Base-by-base conservation (phyloP, 1,140 invertebrate genomes). In the Bemisia tabaci region DNA sequence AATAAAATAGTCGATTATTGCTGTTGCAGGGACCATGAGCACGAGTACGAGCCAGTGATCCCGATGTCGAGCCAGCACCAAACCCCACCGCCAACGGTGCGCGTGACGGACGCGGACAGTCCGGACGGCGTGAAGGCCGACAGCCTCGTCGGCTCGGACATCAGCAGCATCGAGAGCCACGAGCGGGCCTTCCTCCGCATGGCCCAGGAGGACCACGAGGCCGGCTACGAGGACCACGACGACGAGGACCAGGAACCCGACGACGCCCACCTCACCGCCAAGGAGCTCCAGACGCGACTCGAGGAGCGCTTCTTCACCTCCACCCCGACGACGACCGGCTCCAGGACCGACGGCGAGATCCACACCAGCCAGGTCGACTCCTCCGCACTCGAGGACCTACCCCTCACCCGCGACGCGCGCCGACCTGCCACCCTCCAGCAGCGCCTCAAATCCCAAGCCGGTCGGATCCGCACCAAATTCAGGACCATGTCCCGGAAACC, bases 1-100 rank as follows among this genome's bases (percentile, higher is more conserved):
- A 58, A 58, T 58, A 58, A 62, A 17, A 48, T 33, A 2, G 21
- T 63, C 62, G 17, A 63, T 67, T 22, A 39, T 64, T 67, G 65
- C 24, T 63, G 65, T 66, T 27, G 67, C 58, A 62, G 26, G 72
- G 72, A 27, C 80, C 91, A 89, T 82, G 90, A 92, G 82, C 90
- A 93, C 83, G 88, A 92, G 76, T 93, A 92, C 80, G 90, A 92
- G 80, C 88, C 89, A 69, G 85, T 92, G 73, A 75, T 70, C 64
- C 75, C 73, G 58, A 68, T 72, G 70, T 60, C 69, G 61, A 59
- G 58, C 63, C 12, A 67, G 63, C 67, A 65, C 17, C 67, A 22
- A 26, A 65, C 58, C 12, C 67, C 68, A 24, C 65, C 66, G 23
- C 67, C 67, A 11, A 61, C n/a, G n/a, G n/a, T n/a, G n/a, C n/a